Base-by-base conservation (phyloP, 2,113 vertebrate genomes). In the Odontesthes bonariensis region DNA sequence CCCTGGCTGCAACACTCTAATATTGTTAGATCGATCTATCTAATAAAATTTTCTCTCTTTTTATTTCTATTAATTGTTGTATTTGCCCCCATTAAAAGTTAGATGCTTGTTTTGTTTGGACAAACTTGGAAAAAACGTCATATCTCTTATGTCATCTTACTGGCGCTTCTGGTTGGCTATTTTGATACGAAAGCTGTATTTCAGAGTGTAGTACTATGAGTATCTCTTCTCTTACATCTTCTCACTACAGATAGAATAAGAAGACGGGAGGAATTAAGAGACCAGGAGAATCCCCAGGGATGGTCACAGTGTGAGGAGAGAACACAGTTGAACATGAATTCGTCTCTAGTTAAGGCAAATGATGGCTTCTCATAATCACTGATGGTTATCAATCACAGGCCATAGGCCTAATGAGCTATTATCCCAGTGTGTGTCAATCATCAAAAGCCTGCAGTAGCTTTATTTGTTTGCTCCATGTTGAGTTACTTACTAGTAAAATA, bases 221-320 rank as follows among this genome's bases (percentile, higher is more conserved):
- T 75, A 69, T 77, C 71, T 86, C 85, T 84, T 58, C 81, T 90
- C 89, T 92, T 91, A 89, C 88, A 86, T 73, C n/a, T 60, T 90
- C 86, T 91, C 91, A 90, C 88, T 56, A 89, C 88, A 92, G 84
- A 81, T 19, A 42, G 60, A 68, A 9, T 71, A 84, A 54, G 79
- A 82, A 74, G 66, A 42, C 31, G 51, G 60, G 76, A 77, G 60
- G 83, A 85, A 85, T 84, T 84, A 77, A 70, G 66, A 75, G 77
- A 81, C 84, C 33, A 51, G 69, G 69, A 81, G 80, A 72, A 68
- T 90, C 83, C 83, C 90, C 1, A 27, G 42, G 79, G 87, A 87
- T 69, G 11, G 74, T 57, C 64, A 27, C 75, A 80, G 73, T 9
- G 52, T 57, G 77, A 82, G 77, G 17, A 12, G 59, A 69, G 77